A percentile compares a stretch with the other conserved stretches of the same genome.
Evolutionary conservation across 2,888 invertebrate genomes (phyloP).

Genomic region (Allacma fusca): DNA sequence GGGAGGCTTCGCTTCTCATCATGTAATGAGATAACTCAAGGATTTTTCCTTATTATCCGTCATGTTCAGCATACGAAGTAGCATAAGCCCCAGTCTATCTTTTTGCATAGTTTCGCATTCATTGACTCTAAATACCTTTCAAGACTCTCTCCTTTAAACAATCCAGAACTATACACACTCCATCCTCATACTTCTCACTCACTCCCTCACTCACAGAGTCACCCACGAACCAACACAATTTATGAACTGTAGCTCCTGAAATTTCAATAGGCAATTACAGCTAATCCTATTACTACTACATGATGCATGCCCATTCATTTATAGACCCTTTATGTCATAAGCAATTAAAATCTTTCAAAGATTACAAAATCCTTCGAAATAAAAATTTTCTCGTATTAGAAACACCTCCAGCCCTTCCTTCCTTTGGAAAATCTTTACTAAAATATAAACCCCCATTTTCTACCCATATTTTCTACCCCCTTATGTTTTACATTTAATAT

Average conservation of each 20-base stretch:
- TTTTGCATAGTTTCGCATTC: not conserved
- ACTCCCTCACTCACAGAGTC: too few relatives aligned
- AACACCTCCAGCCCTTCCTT: too few relatives aligned
- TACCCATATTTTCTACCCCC: too few relatives aligned
- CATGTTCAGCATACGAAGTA: not conserved
- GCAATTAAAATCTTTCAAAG: constrained; percentile 2
- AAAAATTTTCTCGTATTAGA: too few relatives aligned
- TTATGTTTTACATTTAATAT: too few relatives aligned
- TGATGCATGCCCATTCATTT: not conserved
- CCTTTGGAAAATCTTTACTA: too few relatives aligned
- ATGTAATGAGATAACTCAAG: constrained; percentile 32
- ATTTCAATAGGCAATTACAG: constrained; percentile 18
- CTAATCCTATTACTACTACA: not conserved
- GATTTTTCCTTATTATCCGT: constrained; percentile 21
- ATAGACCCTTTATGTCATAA: not conserved
- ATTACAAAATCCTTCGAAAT: not conserved
- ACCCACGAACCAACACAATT: constrained; percentile 7
- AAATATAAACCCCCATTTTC: too few relatives aligned
- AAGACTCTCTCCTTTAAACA: too few relatives aligned
- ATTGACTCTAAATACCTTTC: too few relatives aligned
- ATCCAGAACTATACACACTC: too few relatives aligned
- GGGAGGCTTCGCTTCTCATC: not conserved
- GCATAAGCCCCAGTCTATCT: not conserved
- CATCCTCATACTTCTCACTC: too few relatives aligned
- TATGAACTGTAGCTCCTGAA: constrained; percentile 34